A percentile compares a stretch with the other conserved stretches of the same genome.
Conservation (phyloP, 1,140 invertebrate genomes). For the Rhizoglyphus robini region DNA sequence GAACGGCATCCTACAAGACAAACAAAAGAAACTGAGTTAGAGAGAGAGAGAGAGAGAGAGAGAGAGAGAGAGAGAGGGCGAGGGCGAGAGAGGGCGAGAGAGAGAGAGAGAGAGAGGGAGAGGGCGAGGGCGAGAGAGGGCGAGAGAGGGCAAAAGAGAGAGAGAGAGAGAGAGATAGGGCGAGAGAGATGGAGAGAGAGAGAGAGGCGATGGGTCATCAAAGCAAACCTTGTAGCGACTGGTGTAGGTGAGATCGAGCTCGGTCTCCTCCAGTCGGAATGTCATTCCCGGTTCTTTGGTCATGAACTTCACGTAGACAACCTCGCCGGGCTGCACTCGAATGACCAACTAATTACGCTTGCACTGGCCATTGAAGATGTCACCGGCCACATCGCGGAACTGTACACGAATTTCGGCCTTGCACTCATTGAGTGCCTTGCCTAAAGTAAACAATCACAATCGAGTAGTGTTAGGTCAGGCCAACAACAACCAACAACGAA, state of each 20-base stretch:
- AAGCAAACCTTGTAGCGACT: slow-evolving; percentile 36
- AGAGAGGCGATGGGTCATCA: no score
- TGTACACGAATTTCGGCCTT: slow-evolving; percentile 21
- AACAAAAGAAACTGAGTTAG: not conserved
- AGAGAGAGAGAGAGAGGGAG: no score
- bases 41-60: no score
- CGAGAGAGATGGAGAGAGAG: no score
- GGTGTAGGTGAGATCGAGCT: slow-evolving; percentile 41
- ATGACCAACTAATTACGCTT: slow-evolving; percentile 20
- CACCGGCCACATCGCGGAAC: slow-evolving; percentile 15
- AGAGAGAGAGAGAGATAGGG: no score
- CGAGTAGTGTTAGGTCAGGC: not conserved
- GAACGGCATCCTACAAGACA: slow-evolving; percentile 2
- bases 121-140: no score
- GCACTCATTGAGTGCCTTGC: slow-evolving; percentile 36
- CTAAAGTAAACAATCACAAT: not conserved
- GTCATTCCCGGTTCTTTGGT: slow-evolving; percentile 30
- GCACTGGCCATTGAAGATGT: slow-evolving; percentile 10
- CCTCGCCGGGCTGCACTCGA: slow-evolving; percentile 20
- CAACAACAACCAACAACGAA: slow-evolving; percentile 12
- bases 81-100: no score
- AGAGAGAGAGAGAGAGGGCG: no score
- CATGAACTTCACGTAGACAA: slow-evolving; percentile 14
- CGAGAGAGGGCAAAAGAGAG: no score
- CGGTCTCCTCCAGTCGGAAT: slow-evolving; percentile 39